Evolutionary conservation across 2,888 invertebrate genomes (phyloP).

Genomic region (Omphaloscelis lunosa): DNA sequence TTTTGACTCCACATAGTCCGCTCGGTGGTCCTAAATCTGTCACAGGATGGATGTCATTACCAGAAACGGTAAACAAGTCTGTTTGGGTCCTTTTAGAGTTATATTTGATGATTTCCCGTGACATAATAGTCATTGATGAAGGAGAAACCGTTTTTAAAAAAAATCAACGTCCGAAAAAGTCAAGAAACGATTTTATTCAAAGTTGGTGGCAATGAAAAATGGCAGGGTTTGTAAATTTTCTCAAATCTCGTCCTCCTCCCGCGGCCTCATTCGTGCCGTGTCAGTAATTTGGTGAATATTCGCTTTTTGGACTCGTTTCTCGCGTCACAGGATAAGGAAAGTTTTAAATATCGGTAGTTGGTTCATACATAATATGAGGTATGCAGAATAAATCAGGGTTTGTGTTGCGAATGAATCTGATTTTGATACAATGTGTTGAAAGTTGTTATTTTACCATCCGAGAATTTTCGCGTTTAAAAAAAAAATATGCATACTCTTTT

Average conservation of each 20-base stretch:
- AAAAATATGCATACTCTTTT: too few species aligned
- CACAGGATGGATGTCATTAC: neutral
- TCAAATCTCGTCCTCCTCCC: constrained; percentile 36
- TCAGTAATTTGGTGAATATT: constrained; percentile 59
- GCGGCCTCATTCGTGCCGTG: constrained; percentile 45
- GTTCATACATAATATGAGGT: neutral
- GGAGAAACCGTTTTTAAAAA: neutral
- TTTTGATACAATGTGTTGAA: neutral
- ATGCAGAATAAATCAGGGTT: neutral
- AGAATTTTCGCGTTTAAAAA: too few species aligned
- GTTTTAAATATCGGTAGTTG: constrained; percentile 29
- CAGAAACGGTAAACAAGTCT: neutral
- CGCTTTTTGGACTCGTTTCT: constrained; percentile 14
- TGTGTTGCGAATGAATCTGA: neutral
- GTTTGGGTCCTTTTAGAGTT: neutral
- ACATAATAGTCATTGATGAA: constrained; percentile 22
- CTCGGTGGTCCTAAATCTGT: neutral
- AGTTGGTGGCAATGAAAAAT: constrained; percentile 60
- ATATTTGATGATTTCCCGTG: neutral
- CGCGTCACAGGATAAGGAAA: constrained; percentile 2
- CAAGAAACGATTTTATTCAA: constrained; percentile 37
- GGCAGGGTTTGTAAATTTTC: constrained; percentile 51
- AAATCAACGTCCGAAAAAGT: constrained; percentile 35
- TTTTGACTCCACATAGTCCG: neutral
- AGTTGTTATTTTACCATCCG: neutral